Percentiles rank a stretch among this genome's conserved stretches.
phyloP scores from a whole-genome alignment of 2,888 invertebrate genomes.

The Brenthis daphne region DNA sequence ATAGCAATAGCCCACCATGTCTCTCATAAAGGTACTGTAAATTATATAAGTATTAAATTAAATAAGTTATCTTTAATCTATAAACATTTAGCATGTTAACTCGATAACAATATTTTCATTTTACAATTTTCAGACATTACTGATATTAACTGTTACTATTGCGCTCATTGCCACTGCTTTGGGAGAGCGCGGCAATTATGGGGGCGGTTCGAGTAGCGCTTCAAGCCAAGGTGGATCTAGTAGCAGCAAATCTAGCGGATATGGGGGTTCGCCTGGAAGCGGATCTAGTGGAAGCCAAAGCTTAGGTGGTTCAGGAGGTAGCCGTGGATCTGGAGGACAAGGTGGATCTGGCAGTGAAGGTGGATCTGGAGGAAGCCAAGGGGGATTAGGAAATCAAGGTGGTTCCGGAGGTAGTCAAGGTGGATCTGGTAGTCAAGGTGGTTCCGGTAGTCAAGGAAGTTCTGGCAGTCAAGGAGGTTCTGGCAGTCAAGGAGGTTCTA shows the following conservation, averaged over 20 bases:
- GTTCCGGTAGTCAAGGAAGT: slow-evolving; percentile 23
- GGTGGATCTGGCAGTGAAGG: slow-evolving; percentile 28
- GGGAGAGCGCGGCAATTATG: slow-evolving; percentile 19
- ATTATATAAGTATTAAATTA: background rate
- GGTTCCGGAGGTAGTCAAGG: slow-evolving; percentile 21
- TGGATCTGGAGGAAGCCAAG: slow-evolving; percentile 16
- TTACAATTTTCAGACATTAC: slow-evolving; percentile 26
- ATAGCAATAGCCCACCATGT: slow-evolving; percentile 20
- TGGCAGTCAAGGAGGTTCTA: slow-evolving; percentile 37
- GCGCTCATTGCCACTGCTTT: slow-evolving; percentile 22
- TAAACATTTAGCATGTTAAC: background rate
- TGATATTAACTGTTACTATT: slow-evolving; percentile 22
- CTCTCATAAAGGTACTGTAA: slow-evolving; percentile 23
- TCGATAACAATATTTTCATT: background rate
- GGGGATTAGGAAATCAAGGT: slow-evolving; percentile 24
- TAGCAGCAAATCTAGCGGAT: slow-evolving; percentile 18
- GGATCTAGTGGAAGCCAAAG: slow-evolving; percentile 12
- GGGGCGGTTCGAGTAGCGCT: slow-evolving; percentile 9
- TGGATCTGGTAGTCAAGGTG: slow-evolving; percentile 20
- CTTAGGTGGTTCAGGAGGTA: slow-evolving; percentile 9
- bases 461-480: slow-evolving; percentile 30
- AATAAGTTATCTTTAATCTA: background rate
- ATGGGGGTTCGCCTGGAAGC: slow-evolving; percentile 12
- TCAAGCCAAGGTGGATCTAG: slow-evolving; percentile 13
- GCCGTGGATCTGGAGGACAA: slow-evolving; percentile 18